A percentile compares a stretch with the other conserved stretches of the same genome.
Evolutionary conservation across 1,140 invertebrate species (phyloP).

Genomic region (Aleiodes sp.): DNA sequence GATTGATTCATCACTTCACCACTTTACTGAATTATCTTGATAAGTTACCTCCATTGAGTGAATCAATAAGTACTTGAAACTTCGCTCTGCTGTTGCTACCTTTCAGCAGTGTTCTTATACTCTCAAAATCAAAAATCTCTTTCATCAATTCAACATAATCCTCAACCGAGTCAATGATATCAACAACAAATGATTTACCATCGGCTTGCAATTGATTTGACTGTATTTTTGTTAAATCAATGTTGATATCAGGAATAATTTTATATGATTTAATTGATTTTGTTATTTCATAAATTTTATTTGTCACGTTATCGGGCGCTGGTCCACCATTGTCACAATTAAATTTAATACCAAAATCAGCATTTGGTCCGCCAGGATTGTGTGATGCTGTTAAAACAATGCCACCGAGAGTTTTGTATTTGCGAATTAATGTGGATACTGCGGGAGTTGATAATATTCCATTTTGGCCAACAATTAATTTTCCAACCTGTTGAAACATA

Average conservation of each 20-base stretch:
- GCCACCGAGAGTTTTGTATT: constrained; percentile 86
- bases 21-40: too few species aligned
- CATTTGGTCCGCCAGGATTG: constrained; percentile 97
- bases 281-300: constrained; percentile 87
- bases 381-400: constrained; percentile 98
- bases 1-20: too few species aligned
- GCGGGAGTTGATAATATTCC: constrained; percentile 97
- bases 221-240: constrained; percentile 78
- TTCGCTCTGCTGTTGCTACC: constrained; percentile 73
- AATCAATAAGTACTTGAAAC: constrained; percentile 90
- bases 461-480: constrained; percentile 89
- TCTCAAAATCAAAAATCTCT: constrained; percentile 94
- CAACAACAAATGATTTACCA: constrained; percentile 81
- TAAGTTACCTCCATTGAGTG: constrained; percentile 89
- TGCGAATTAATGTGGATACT: constrained; percentile 92
- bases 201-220: constrained; percentile 70
- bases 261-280: constrained; percentile 83
- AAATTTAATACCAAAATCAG: constrained; percentile 99
- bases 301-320: constrained; percentile 90
- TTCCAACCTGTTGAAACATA: constrained; percentile 73
- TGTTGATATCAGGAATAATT: constrained; percentile 79
- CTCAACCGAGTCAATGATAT: constrained; percentile 91
- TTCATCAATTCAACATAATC: constrained; percentile 96
- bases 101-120: constrained; percentile 79
- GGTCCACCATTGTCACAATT: constrained; percentile 97